phyloP scores from a whole-genome alignment of 2,888 invertebrate genomes.

The Oscheius sp. region DNA sequence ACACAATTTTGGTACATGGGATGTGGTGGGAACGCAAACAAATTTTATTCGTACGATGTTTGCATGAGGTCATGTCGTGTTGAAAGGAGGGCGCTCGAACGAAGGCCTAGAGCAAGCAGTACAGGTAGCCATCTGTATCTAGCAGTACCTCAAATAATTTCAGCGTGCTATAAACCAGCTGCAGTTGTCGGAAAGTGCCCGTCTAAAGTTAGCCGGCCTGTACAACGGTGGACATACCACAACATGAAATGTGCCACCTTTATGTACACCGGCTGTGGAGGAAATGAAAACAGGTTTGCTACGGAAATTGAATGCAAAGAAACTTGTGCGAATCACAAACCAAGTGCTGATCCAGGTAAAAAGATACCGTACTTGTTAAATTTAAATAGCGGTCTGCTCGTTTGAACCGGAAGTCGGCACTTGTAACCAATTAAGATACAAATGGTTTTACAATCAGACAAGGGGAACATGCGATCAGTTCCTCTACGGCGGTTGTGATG shows the following conservation, averaged over 20 bases:
- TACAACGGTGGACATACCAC: conserved; percentile 55
- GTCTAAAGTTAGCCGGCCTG: conserved; percentile 45
- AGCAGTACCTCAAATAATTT: conserved; percentile 7
- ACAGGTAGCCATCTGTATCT: conserved; percentile 37
- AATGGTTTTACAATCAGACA: conserved; percentile 70
- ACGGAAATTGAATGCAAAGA: conserved; percentile 52
- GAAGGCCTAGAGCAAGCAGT: conserved; percentile 51
- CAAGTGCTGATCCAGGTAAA: conserved; percentile 53
- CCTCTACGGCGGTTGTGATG: conserved; percentile 68
- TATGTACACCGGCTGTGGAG: conserved; percentile 59
- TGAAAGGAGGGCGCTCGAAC: conserved; percentile 39
- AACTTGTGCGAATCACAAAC: conserved; percentile 55
- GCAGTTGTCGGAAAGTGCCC: conserved; percentile 55
- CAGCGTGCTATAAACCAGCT: conserved; percentile 61
- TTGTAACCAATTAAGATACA: conserved; percentile 67
- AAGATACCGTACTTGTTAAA: not conserved
- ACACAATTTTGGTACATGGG: conserved; percentile 70
- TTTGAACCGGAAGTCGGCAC: conserved; percentile 67
- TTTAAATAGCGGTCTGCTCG: conserved; percentile 57
- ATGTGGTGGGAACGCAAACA: conserved; percentile 69
- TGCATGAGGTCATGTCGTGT: conserved; percentile 50
- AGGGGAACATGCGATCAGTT: conserved; percentile 69
- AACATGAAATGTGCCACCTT: conserved; percentile 42
- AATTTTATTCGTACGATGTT: conserved; percentile 56
- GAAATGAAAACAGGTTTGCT: conserved; percentile 56